Evolutionary conservation across 2,797 vertebrate species (phyloP), one percentile per base, ranked within the genome.

Genomic region (Hoplostethus mediterraneus): DNA sequence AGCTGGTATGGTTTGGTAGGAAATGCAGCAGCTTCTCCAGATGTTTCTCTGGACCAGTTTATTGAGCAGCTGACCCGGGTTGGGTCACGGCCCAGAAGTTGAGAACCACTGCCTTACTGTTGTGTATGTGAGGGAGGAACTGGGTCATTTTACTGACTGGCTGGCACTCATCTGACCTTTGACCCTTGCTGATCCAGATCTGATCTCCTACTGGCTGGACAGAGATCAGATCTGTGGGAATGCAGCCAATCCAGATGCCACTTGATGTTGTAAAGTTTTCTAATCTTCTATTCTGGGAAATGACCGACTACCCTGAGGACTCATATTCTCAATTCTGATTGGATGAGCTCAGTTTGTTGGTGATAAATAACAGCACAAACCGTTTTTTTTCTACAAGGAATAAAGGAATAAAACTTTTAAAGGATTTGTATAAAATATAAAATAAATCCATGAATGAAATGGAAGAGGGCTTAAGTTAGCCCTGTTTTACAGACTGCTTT

Each of bases 251-350:
- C 40, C 40, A 2, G 40, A 10, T 44, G 28, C 53, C 48, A 9
- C 47, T 60, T 66, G 44, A 61, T 60, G 67, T 63, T 83, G 88
- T 91, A 86, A 87, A 92, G 85, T 89, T 85, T 86, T 88, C 33
- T 88, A 86, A 73, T 63, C 31, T 67, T 71, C 75, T 73, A 44
- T 68, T 74, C 63, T 62, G 60, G 55, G 75, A 38, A 63, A 64
- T 40, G 51, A 75, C 75, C 61, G 68, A 63, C 65, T 1, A 21
- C 21, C 21, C 21, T 21, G 21, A 21, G 21, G 21, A 21, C 21
- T 21, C 66, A 64, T 76, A 63, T 71, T 31, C 64, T 84, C 30
- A 31, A 80, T 84, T 89, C 83, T 74, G 73, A 86, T 77, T 86
- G 82, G 81, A 72, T 0, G 54, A 87, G 76, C 78, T 85, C 58